A percentile compares a stretch with the other conserved stretches of the same genome.
Evolutionary conservation across 2,113 vertebrate species (phyloP).

Genomic region (Neotragus moschatus): DNA sequence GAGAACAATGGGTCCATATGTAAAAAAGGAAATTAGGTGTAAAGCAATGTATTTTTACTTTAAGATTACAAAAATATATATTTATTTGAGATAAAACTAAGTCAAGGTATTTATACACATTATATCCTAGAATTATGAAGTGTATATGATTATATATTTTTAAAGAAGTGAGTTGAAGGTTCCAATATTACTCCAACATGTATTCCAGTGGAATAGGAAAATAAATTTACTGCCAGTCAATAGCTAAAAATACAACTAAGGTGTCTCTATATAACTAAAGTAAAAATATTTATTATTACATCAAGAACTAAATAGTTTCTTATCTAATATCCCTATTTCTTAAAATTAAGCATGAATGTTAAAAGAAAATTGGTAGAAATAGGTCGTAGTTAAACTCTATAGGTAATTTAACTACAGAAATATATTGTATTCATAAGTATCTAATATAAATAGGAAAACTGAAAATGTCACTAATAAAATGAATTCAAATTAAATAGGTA

Average conservation of each 20-base stretch:
- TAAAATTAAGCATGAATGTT: background rate
- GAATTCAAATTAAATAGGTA: background rate
- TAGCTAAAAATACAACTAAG: background rate
- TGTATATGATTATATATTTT: background rate
- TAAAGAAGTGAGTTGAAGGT: background rate
- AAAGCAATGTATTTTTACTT: background rate
- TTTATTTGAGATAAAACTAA: background rate
- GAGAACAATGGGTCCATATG: background rate
- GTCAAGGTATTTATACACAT: background rate
- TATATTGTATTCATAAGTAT: background rate
- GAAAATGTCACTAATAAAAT: background rate
- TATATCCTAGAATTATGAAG: background rate
- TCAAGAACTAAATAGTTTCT: background rate
- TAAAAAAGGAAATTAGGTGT: background rate
- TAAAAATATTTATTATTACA: background rate
- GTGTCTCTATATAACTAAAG: background rate
- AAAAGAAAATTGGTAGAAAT: constrained; percentile 3
- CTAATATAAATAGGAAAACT: background rate
- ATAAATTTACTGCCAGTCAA: background rate
- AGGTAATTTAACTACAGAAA: background rate
- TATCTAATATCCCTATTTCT: background rate
- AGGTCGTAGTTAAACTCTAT: background rate
- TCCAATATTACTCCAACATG: background rate
- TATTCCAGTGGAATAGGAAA: background rate
- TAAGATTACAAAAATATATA: background rate